Conservation (phyloP, 2,888 invertebrate genomes). For the Cylloceria caligata region DNA sequence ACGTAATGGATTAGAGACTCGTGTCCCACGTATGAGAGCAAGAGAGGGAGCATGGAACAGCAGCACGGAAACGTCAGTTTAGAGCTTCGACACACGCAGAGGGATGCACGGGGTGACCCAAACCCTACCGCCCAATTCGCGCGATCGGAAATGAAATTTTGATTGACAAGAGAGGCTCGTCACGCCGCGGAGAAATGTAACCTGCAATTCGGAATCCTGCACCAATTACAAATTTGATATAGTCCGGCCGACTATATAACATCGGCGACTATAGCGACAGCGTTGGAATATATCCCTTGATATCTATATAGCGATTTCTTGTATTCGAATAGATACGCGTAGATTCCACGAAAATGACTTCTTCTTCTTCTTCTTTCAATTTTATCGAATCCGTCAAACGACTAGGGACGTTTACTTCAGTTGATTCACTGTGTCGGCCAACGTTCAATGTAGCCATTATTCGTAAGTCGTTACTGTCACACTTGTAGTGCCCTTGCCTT, state of each 20-base stretch:
- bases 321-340: neutral
- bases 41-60: conserved; percentile 22
- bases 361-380: too few species aligned
- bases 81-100: conserved; percentile 44
- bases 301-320: neutral
- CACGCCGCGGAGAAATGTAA: conserved; percentile 80
- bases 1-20: conserved; percentile 73
- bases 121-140: conserved; percentile 74
- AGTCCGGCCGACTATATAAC: conserved; percentile 25
- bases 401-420: too few species aligned
- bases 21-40: conserved; percentile 65
- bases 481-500: too few species aligned
- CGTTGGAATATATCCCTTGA: neutral
- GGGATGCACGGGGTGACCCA: conserved; percentile 37
- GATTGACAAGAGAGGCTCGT: conserved; percentile 79
- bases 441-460: too few species aligned
- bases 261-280: neutral
- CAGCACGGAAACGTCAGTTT: conserved; percentile 33
- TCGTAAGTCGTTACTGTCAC: too few species aligned
- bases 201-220: conserved; percentile 77
- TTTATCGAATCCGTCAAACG: too few species aligned
- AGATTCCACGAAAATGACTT: too few species aligned
- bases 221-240: conserved; percentile 64
- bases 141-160: conserved; percentile 82
- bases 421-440: too few species aligned